These are phyloP conservation scores for Temnothorax ravouxi DNA, from an alignment of 2,888 invertebrate species.

Conservation along the genomic window DNA sequence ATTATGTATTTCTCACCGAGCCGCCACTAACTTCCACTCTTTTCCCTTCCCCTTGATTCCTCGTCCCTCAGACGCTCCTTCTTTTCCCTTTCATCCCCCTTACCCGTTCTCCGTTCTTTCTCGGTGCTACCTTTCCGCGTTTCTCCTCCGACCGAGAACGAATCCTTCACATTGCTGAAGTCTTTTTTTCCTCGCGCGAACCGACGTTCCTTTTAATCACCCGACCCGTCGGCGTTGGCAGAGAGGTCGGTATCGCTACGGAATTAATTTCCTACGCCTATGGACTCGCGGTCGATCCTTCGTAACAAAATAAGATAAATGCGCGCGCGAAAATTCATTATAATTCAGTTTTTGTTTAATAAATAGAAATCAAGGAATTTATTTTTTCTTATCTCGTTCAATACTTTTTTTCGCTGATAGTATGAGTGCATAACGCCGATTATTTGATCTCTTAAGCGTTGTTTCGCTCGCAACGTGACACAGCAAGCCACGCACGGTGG, in stretches of 20 bases:
- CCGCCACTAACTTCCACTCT: conserved; percentile 78
- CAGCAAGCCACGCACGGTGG: background rate
- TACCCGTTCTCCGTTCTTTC: conserved; percentile 41
- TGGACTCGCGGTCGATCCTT: background rate
- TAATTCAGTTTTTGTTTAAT: background rate
- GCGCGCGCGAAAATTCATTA: conserved; percentile 10
- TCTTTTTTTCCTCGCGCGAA: conserved; percentile 69
- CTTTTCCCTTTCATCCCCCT: conserved; percentile 58
- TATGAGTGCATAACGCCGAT: background rate
- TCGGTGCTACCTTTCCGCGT: conserved; percentile 51
- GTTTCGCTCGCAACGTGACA: background rate
- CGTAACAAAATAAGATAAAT: background rate
- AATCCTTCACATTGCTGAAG: conserved; percentile 59
- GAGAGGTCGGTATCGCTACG: conserved; percentile 56
- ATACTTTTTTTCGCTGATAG: background rate
- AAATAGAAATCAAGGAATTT: background rate
- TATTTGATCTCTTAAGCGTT: background rate
- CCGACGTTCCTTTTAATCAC: conserved; percentile 78
- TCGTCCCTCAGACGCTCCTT: conserved; percentile 64
- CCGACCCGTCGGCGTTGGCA: conserved; percentile 65
- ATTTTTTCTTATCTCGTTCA: background rate
- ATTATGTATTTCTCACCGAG: conserved; percentile 85
- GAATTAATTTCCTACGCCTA: conserved; percentile 64
- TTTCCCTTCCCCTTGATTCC: conserved; percentile 66
- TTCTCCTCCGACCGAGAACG: conserved; percentile 32